Conservation (phyloP, 2,113 vertebrate genomes). For the Caranx melampygus region DNA sequence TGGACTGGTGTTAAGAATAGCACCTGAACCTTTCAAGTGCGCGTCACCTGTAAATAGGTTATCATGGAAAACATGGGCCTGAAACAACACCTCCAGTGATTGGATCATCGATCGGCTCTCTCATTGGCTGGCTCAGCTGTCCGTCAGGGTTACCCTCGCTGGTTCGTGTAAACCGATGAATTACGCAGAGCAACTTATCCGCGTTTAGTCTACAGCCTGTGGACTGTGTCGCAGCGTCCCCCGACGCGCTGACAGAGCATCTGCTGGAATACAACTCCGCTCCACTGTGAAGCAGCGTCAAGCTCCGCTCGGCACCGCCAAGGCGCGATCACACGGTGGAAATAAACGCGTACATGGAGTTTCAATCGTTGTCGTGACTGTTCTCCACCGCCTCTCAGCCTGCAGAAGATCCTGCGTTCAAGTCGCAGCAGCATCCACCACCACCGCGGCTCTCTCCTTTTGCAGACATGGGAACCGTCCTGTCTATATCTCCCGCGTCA, state of each 20-base stretch:
- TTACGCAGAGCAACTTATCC: conserved; percentile 63
- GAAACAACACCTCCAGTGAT: conserved; percentile 51
- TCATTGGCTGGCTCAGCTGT: conserved; percentile 72
- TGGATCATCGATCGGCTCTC: conserved; percentile 48
- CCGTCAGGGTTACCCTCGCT: conserved; percentile 51
- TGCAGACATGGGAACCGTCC: conserved; percentile 91
- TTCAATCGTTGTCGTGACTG: conserved; percentile 70
- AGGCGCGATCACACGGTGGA: conserved; percentile 1
- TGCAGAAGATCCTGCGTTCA: conserved; percentile 49
- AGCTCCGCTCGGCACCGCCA: not conserved
- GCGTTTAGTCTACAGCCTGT: conserved; percentile 26
- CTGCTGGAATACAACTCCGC: conserved; percentile 35
- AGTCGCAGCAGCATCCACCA: conserved; percentile 54
- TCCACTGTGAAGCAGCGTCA: not conserved
- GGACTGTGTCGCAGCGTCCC: conserved; percentile 65
- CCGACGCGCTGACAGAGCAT: conserved; percentile 41
- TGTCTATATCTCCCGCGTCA: conserved; percentile 89
- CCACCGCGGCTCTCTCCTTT: conserved; percentile 49
- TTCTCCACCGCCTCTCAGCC: conserved; percentile 60
- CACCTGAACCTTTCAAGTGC: not conserved
- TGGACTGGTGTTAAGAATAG: not conserved
- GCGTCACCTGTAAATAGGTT: conserved; percentile 4
- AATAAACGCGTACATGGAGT: conserved; percentile 71
- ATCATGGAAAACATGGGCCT: conserved; percentile 39
- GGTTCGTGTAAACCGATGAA: conserved; percentile 63